phyloP scores from a whole-genome alignment of 2,888 invertebrate genomes.

The Acanthosepion pharaonis region DNA sequence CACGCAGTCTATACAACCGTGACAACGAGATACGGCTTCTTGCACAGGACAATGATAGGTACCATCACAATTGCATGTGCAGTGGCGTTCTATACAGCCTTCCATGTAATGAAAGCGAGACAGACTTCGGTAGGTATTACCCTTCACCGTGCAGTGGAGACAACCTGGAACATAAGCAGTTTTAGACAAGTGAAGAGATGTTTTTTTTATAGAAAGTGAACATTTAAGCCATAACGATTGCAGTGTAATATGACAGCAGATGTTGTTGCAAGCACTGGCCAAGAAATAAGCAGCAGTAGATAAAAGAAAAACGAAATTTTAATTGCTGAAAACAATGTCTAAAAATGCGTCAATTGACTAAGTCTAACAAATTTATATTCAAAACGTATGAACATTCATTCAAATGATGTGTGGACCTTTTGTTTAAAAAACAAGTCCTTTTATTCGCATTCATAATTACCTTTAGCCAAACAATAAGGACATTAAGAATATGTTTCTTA shows the following conservation, averaged over 20 bases:
- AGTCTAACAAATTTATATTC: no score
- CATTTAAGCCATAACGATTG: not conserved
- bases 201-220: not conserved
- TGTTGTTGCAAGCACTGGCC: not conserved
- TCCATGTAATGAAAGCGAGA: slow-evolving; percentile 38
- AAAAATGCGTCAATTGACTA: no score
- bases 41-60: not conserved
- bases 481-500: no score
- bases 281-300: not conserved
- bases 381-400: no score
- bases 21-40: not conserved
- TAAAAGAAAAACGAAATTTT: no score
- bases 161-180: slow-evolving; percentile 35
- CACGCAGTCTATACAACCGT: slow-evolving; percentile 6
- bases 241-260: not conserved
- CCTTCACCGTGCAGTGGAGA: not conserved
- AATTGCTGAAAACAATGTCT: no score
- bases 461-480: no score
- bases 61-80: slow-evolving; percentile 42
- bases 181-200: not conserved
- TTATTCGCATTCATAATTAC: no score
- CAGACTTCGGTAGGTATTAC: not conserved
- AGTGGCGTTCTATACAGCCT: slow-evolving; percentile 37
- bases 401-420: no score
- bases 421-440: no score